Evolutionary conservation across 2,797 vertebrate species (phyloP).

Genomic region (Hippopotamyrus pictus): DNA sequence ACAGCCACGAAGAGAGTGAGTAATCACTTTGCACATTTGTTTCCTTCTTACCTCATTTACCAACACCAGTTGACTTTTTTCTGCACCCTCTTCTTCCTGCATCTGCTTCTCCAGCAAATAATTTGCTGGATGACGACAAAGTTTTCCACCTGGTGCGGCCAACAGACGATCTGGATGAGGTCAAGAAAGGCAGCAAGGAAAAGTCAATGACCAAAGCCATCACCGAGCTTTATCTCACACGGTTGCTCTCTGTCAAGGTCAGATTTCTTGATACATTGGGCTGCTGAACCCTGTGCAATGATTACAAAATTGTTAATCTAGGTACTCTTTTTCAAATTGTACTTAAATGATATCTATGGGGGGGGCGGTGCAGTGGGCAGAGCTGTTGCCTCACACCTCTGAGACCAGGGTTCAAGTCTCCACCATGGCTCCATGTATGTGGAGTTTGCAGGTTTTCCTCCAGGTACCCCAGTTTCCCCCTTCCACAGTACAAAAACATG

Average conservation of each 20-base stretch:
- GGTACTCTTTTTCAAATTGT: background rate
- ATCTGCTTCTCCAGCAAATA: slow-evolving; percentile 60
- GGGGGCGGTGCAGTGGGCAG: background rate
- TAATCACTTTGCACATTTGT: slow-evolving; percentile 28
- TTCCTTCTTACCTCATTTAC: background rate
- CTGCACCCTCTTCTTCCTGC: background rate
- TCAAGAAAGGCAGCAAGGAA: slow-evolving; percentile 93
- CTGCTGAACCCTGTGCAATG: background rate
- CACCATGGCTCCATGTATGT: background rate
- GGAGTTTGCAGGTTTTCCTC: background rate
- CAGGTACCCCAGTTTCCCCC: background rate
- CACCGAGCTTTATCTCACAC: slow-evolving; percentile 96
- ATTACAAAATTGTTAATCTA: background rate
- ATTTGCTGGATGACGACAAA: slow-evolving; percentile 91
- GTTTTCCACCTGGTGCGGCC: slow-evolving; percentile 92
- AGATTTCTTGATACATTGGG: background rate
- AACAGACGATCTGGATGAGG: slow-evolving; percentile 86
- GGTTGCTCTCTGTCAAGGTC: slow-evolving; percentile 97
- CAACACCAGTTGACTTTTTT: background rate
- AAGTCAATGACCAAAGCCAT: slow-evolving; percentile 99
- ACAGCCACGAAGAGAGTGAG: slow-evolving; percentile 90
- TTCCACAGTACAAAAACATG: background rate
- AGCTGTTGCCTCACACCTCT: background rate
- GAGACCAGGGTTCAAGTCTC: background rate
- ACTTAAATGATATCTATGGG: background rate